Evolutionary conservation across 1,140 invertebrate genomes (phyloP), one percentile per base, ranked within the genome.

Genomic region (Tetranychus urticae): DNA sequence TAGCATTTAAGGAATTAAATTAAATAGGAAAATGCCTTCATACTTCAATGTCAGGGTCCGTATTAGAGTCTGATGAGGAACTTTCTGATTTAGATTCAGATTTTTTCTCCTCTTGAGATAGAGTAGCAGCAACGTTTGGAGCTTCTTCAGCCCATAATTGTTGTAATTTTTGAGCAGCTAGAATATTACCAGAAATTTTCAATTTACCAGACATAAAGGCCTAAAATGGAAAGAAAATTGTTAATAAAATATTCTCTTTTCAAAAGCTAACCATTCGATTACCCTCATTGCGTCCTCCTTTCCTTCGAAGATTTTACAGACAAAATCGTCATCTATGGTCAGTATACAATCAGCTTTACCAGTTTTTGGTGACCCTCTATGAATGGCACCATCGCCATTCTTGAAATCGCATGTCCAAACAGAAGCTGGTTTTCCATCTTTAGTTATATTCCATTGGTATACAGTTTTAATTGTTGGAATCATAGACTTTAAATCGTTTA

Each of bases 161-260:
- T 62, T 82, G 82, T 48, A 96, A 72, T 74, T 93, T 94, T 73
- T 93, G 88, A 6, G 86, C 83, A 6, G 93, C 72, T 85, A 93
- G 88, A 47, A 94, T 82, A 69, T 94, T 93, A 61, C 91, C 91
- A 66, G 82, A 79, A 46, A 93, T 80, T 74, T 93, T 93, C 59
- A 94, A 70, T 72, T 88, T 88, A 36, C 88, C 87, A 69, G 81
- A 82, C 82, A 93, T 85, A 71, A 91, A 94, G 4, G 89, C 88
- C 55, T 60, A 4, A 39, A 36, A 42, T 42, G 10, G 39, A 42
- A 14, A 34, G n/a, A 58, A 34, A 34, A 5, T 34, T n/a, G 36
- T n/a, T 47, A 23, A n/a, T 34, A 1, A 60, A 10, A 23, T 23
- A 23, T 23, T 23, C 23, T 23, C 23, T 23, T 23, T 23, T 23